phyloP scores from a whole-genome alignment of 2,797 vertebrate genomes.

The Rhincodon typus region DNA sequence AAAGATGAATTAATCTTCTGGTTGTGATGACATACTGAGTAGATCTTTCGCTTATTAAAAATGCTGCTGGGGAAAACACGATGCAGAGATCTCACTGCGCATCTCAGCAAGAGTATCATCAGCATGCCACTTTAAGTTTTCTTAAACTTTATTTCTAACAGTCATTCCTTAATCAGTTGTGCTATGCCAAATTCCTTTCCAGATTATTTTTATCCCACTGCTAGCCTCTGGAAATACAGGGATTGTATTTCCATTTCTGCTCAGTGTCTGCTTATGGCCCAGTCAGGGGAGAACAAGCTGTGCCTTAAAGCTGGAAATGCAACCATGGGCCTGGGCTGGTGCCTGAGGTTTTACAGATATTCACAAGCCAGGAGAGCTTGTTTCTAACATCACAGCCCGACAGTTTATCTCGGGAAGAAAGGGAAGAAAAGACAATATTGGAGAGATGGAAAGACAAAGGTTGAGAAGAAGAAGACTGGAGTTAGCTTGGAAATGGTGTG shows the following conservation, averaged over 20 bases:
- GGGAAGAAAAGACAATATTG: too few species aligned
- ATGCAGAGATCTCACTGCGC: not conserved
- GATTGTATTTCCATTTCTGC: not conserved
- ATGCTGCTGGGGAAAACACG: not conserved
- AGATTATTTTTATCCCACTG: not conserved
- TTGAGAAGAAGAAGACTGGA: too few species aligned
- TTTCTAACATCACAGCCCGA: too few species aligned
- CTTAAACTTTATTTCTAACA: not conserved
- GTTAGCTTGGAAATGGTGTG: too few species aligned
- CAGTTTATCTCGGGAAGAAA: too few species aligned
- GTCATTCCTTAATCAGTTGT: not conserved
- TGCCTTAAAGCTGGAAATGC: too few species aligned
- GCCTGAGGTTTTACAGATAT: too few species aligned
- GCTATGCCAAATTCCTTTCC: not conserved
- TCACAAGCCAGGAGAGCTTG: too few species aligned
- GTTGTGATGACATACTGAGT: not conserved
- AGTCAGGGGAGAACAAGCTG: too few species aligned
- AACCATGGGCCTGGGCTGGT: too few species aligned
- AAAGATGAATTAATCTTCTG: not conserved
- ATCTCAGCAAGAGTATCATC: not conserved
- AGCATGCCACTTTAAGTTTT: not conserved
- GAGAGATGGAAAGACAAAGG: too few species aligned
- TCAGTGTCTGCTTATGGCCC: not conserved
- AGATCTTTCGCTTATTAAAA: not conserved
- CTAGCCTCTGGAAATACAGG: not conserved